These are phyloP conservation scores for Prunella strophiata DNA, from an alignment of 2,797 vertebrate genomes.

Conservation along the genomic window DNA sequence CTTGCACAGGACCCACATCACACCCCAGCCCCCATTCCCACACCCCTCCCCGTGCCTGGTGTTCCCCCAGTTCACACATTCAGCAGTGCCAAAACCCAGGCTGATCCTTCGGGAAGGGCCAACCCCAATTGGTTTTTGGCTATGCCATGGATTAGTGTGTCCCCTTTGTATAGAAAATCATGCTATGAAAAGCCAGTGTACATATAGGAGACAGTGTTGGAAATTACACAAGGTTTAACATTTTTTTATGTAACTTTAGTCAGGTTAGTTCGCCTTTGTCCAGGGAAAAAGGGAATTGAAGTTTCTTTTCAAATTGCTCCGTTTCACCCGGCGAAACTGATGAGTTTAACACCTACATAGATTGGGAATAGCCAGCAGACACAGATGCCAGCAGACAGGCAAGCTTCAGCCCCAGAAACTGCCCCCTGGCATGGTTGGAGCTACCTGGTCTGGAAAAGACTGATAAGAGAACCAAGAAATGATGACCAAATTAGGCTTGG, in stretches of 20 bases:
- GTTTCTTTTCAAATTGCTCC: background rate
- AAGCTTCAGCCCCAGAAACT: background rate
- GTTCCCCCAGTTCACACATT: background rate
- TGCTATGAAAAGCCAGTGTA: background rate
- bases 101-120: background rate
- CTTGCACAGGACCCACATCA: background rate
- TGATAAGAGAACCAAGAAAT: background rate
- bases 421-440: background rate
- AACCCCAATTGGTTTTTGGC: background rate
- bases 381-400: too few relatives aligned
- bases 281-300: background rate
- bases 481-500: background rate
- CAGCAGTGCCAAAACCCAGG: background rate
- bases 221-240: background rate
- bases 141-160: background rate
- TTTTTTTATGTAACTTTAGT: background rate
- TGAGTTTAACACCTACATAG: background rate
- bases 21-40: background rate
- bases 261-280: background rate
- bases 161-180: background rate
- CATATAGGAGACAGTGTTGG: background rate
- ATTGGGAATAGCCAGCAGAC: background rate
- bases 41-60: rapidly evolving
- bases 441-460: background rate
- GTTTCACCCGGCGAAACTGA: rapidly evolving